Evolutionary conservation across 2,888 invertebrate genomes (phyloP).

Genomic region (Ecdyonurus torrentis): DNA sequence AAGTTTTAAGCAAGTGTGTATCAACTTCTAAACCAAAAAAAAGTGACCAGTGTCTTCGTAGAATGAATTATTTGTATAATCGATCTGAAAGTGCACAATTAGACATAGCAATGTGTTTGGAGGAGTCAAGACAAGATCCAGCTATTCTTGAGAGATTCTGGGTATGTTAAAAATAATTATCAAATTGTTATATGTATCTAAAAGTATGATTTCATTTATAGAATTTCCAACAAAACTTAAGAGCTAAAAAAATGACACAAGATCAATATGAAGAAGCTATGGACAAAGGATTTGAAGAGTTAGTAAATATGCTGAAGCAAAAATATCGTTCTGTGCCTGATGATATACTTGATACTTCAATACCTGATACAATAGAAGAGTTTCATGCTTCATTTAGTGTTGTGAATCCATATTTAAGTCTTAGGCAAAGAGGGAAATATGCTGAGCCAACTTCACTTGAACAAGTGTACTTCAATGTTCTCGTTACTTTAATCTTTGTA

Average conservation of each 20-base stretch:
- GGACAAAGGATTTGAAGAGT: background rate
- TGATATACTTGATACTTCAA: background rate
- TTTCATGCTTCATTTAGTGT: background rate
- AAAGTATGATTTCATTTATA: background rate
- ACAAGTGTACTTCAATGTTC: background rate
- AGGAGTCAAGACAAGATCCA: constrained; percentile 40
- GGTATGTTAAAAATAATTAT: background rate
- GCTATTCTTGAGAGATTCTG: constrained; percentile 28
- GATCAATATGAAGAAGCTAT: background rate
- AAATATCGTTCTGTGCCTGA: background rate
- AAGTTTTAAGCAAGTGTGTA: background rate
- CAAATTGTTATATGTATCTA: background rate
- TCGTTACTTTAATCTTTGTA: constrained; percentile 10
- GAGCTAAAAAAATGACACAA: background rate
- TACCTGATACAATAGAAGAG: background rate
- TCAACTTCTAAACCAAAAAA: background rate
- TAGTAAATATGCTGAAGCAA: background rate
- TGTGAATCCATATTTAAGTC: background rate
- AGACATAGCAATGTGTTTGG: constrained; percentile 34
- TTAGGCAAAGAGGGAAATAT: background rate
- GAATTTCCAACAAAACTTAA: background rate
- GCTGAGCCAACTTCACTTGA: background rate
- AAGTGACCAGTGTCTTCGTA: background rate
- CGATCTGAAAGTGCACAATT: background rate
- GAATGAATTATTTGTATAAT: background rate